phyloP scores from a whole-genome alignment of 2,797 vertebrate genomes.

The Squalus acanthias region DNA sequence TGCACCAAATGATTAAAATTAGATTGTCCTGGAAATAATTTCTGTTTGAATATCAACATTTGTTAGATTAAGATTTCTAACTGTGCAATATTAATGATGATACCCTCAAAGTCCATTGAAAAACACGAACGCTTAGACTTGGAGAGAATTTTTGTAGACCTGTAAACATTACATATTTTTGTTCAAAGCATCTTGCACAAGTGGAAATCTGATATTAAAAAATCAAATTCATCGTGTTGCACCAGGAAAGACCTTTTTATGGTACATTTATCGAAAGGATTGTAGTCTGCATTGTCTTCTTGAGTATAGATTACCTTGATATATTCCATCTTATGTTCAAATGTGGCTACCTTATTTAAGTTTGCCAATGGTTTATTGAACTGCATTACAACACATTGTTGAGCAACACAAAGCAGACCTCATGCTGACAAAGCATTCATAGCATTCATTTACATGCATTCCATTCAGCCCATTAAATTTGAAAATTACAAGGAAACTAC shows the following conservation, averaged over 20 bases:
- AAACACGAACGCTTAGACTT: not conserved
- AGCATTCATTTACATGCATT: not conserved
- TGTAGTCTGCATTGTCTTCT: not conserved
- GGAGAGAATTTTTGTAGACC: not conserved
- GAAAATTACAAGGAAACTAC: conserved; percentile 19
- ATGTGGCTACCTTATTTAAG: not conserved
- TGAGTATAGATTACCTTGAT: not conserved
- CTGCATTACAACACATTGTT: not conserved
- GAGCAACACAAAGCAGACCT: not conserved
- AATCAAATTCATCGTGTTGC: not conserved
- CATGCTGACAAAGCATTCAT: conserved; percentile 6
- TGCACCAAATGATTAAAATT: not conserved
- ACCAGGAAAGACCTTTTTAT: not conserved
- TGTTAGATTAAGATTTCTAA: conserved; percentile 8
- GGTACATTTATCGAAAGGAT: not conserved
- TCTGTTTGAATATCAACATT: not conserved
- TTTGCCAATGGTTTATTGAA: conserved; percentile 2
- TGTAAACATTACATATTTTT: not conserved
- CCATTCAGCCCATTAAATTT: not conserved
- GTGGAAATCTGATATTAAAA: not conserved
- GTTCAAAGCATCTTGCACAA: not conserved
- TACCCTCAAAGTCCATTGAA: conserved; percentile 3
- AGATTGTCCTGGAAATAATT: not conserved
- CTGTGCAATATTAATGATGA: not conserved
- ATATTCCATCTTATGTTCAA: not conserved